Percentiles rank a stretch among this genome's conserved stretches.
These are phyloP conservation scores for Zeugodacus cucurbitae DNA, from an alignment of 1,140 invertebrate genomes.

Conservation along the genomic window DNA sequence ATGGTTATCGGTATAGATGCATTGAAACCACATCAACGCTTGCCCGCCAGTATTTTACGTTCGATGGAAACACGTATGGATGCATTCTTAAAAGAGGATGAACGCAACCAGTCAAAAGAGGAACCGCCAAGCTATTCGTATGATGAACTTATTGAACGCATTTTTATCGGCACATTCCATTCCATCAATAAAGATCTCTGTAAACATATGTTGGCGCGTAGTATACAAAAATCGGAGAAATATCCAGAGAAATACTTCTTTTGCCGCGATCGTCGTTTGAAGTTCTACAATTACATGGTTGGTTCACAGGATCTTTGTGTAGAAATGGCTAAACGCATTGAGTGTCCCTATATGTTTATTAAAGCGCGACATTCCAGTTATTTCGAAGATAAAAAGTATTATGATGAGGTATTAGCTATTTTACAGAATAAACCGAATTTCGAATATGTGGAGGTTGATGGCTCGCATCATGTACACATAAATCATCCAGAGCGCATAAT, in stretches of 20 bases:
- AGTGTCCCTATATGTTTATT: conserved; percentile 70
- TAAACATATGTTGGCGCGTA: conserved; percentile 71
- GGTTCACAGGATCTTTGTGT: conserved; percentile 69
- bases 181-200: conserved; percentile 70
- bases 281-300: conserved; percentile 67
- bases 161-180: conserved; percentile 68
- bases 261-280: conserved; percentile 71
- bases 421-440: conserved; percentile 71
- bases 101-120: conserved; percentile 62
- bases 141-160: conserved; percentile 71
- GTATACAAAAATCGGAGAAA: conserved; percentile 68
- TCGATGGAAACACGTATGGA: conserved; percentile 66
- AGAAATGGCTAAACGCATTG: conserved; percentile 68
- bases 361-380: conserved; percentile 71
- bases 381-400: conserved; percentile 70
- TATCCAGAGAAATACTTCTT: conserved; percentile 73
- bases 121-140: conserved; percentile 72
- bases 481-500: conserved; percentile 73
- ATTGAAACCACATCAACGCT: conserved; percentile 69
- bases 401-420: conserved; percentile 70
- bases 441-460: conserved; percentile 72
- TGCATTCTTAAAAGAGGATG: conserved; percentile 68
- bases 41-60: conserved; percentile 52
- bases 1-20: conserved; percentile 74
- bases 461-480: conserved; percentile 81